Base-by-base conservation (phyloP, 30 jellyfish, hydroid and myxozoan species). In the Aurelia aurita complex sp. Pacific region DNA sequence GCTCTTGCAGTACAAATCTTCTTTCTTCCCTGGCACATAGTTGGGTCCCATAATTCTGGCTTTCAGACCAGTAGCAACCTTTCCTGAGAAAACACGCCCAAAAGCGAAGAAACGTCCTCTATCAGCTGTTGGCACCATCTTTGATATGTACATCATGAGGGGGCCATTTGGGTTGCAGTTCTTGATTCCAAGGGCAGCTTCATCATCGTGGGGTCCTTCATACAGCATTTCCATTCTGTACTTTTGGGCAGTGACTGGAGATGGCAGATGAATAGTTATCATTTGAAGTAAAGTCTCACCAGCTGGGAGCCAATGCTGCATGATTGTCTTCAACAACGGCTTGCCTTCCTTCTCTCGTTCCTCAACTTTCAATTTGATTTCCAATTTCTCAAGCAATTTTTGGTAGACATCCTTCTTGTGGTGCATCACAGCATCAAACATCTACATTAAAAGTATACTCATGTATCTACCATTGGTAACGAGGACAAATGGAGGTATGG, bases 71-170 rank as follows among this genome's bases (percentile, higher is more conserved):
- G 99, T 92, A 12, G 97, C 97, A 87, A 91, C 96, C 69, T 88
- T 87, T 19, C 99, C 99, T 72, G 99, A 96, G 94, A 96, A 96
- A 43, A 96, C 98, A 81, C 99, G 98, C 2, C 99, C 99, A 85
- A 96, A 96, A 54, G 99, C 99, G 88, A 79, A 96, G 92, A 96
- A 96, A 2, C 99, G 89, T 8, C 99, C 99, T 80, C 93, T 96
- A 82, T 96, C 99, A 10, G 99, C 90, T 14, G 99, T 88, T 3
- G 99, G 99, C 69, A 96, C 97, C 99, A 96, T 96, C 94, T 96
- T 96, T 42, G 99, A 96, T 69, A 96, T 84, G 77, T 96, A 96
- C 99, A 96, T 96, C 99, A 96, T 96, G 33, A 96, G 85, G 19
- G 99, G 99, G 57, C 77, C 99, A 78, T 91, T 88, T 46, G 97